Conservation (phyloP, 1,140 invertebrate genomes). For the Lordiphosa clarofinis region DNA sequence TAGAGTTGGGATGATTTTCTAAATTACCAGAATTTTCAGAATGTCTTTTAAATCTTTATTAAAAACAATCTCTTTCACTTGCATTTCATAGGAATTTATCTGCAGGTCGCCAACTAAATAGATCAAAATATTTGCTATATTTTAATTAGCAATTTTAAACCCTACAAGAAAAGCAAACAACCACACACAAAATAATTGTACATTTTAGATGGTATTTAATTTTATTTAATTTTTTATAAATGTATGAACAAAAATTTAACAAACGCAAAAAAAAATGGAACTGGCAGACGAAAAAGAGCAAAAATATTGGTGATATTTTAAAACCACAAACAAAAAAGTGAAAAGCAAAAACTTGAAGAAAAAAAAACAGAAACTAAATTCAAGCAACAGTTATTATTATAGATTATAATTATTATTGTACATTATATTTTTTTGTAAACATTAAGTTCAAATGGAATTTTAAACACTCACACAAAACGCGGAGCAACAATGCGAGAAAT, state of each 20-base stretch:
- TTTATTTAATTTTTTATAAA: constrained; percentile 65
- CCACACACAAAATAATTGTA: constrained; percentile 61
- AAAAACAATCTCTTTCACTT: too few species aligned
- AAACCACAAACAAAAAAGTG: constrained; percentile 28
- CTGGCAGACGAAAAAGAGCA: constrained; percentile 49
- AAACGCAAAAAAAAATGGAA: constrained; percentile 54
- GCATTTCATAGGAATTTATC: too few species aligned
- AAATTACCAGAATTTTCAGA: too few species aligned
- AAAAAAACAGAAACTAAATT: constrained; percentile 23
- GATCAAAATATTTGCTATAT: too few species aligned
- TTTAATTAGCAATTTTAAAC: constrained; percentile 18
- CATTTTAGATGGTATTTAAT: constrained; percentile 74
- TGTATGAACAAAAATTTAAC: constrained; percentile 34
- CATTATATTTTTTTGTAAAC: constrained; percentile 64
- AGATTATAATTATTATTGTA: constrained; percentile 57
- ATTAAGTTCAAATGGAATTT: constrained; percentile 71
- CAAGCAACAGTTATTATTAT: constrained; percentile 55
- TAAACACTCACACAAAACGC: constrained; percentile 31
- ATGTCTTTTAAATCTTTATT: too few species aligned
- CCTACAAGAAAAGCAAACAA: constrained; percentile 14
- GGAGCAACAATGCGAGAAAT: constrained; percentile 54
- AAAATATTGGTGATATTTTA: constrained; percentile 77
- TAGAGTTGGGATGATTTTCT: too few species aligned
- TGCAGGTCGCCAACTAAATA: too few species aligned
- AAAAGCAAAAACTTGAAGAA: constrained; percentile 28